A percentile compares a stretch with the other conserved stretches of the same genome.
phyloP scores from a whole-genome alignment of 2,888 invertebrate species.

The Dryocosmus kuriphilus region DNA sequence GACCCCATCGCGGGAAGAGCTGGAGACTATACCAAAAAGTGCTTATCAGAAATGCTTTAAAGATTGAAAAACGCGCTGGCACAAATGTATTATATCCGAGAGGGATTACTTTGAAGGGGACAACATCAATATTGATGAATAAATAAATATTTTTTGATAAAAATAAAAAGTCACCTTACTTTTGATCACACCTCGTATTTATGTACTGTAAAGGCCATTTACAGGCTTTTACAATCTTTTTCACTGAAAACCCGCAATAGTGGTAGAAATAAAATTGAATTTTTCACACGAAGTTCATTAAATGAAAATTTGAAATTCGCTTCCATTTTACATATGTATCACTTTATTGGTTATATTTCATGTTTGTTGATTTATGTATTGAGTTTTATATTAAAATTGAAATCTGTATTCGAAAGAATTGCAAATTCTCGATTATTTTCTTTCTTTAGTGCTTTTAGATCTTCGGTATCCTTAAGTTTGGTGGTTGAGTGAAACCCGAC shows the following conservation, averaged over 20 bases:
- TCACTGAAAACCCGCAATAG: background rate
- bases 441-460: background rate
- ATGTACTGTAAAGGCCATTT: background rate
- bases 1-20: too few species aligned
- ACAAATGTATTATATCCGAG: too few species aligned
- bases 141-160: too few species aligned
- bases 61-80: too few species aligned
- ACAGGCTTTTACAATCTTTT: background rate
- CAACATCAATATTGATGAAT: too few species aligned
- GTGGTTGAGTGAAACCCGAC: background rate
- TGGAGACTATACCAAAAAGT: too few species aligned
- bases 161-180: too few species aligned
- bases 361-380: too few species aligned
- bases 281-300: background rate
- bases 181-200: too few species aligned
- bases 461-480: background rate
- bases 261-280: background rate
- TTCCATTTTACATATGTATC: background rate
- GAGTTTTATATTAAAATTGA: background rate
- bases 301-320: background rate
- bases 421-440: background rate
- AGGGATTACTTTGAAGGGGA: too few species aligned
- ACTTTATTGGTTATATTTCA: background rate
- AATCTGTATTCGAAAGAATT: background rate
- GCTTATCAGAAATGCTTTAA: too few species aligned